Conservation (phyloP, 2,113 vertebrate species). For the Dicerorhinus sumatrensis region DNA sequence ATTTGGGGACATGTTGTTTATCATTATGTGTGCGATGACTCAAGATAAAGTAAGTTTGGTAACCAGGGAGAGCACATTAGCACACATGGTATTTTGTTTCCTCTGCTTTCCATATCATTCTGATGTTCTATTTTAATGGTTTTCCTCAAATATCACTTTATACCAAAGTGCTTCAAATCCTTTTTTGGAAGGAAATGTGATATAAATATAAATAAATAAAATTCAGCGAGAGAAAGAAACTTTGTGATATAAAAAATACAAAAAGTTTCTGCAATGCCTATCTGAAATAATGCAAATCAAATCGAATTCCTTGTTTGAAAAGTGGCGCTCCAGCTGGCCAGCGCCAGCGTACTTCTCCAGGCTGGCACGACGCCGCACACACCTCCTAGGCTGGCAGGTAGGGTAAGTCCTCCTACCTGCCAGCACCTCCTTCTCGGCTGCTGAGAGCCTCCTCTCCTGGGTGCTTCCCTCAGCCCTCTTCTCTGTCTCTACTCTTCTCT, state of each 20-base stretch:
- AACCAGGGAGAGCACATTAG: too few relatives aligned
- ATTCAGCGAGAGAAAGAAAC: not conserved
- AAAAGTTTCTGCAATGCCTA: not conserved
- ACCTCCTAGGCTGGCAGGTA: too few relatives aligned
- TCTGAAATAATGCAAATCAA: not conserved
- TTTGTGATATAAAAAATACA: not conserved
- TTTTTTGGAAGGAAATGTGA: not conserved
- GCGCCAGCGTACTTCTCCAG: accelerated
- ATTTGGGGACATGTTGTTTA: not conserved
- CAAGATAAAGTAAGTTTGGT: too few relatives aligned
- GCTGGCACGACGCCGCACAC: accelerated
- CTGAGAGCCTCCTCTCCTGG: not conserved
- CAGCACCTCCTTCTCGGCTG: not conserved
- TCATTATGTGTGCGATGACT: too few relatives aligned
- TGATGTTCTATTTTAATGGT: not conserved
- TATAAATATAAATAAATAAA: slow-evolving; percentile 16
- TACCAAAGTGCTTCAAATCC: not conserved
- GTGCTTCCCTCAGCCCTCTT: not conserved
- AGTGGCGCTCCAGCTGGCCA: accelerated
- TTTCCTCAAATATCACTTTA: not conserved
- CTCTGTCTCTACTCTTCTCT: not conserved
- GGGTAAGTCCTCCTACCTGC: not conserved
- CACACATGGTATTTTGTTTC: not conserved
- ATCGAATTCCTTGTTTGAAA: not conserved
- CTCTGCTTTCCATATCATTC: not conserved